Base-by-base conservation (phyloP, 2,113 vertebrate genomes). In the Pheucticus melanocephalus region DNA sequence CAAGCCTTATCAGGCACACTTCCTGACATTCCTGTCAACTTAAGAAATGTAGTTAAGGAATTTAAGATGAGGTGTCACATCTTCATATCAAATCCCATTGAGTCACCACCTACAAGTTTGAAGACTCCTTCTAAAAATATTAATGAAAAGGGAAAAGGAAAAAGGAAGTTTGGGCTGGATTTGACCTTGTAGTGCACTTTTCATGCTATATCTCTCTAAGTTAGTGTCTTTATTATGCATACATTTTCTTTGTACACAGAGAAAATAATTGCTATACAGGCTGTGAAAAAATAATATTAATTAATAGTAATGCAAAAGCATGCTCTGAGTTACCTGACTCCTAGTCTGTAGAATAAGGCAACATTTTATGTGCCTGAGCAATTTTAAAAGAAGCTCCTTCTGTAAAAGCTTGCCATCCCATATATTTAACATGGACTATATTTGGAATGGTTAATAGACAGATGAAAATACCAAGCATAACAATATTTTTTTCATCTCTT, bases 21-120 rank as follows among this genome's bases (percentile, higher is more conserved):
- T 95, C 93, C 92, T 97, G 95, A 98, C 98, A 97, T 97, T 97
- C 96, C 98, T 98, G 98, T 99, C 98, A 98, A 98, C 98, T 97
- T 96, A 89, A 97, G 97, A 98, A 98, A 98, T 93, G 93, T 88
- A 24, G 98, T 97, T 98, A 98, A 98, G 98, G 98, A 98, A 97
- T 98, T 97, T 98, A 98, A 98, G 97, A 97, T 93, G 97, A 98
- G 98, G 98, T 99, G 99, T 99, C 99, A 99, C 98, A 97, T 98
- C 98, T 98, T 97, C 97, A 94, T 98, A 98, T 98, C 98, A 97
- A 93, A 97, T 97, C 97, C 97, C 97, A 97, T 97, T 95, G 95
- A 97, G 97, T 98, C 98, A 98, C 98, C 98, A 98, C 98, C 98
- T 98, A 98, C 96, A 98, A 98, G 95, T 97, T 84, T 71, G 92